A percentile compares a stretch with the other conserved stretches of the same genome.
Conservation (phyloP, 1,140 invertebrate species). For the Pachyrhynchus sulphureomaculatus region DNA sequence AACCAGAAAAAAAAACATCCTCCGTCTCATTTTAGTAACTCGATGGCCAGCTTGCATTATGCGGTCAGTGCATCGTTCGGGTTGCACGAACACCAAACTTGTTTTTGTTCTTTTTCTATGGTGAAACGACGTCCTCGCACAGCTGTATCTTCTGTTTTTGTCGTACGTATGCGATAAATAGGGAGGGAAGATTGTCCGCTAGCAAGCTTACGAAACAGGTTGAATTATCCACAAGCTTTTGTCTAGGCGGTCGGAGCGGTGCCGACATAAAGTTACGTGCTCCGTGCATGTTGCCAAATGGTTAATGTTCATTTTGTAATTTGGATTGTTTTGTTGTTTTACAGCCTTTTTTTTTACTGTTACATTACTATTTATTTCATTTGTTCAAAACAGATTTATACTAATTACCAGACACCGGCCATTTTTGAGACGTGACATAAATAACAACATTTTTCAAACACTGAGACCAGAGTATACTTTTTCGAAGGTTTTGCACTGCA, state of each 20-base stretch:
- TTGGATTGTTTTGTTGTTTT: no score
- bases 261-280: neutral
- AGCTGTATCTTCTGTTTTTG: conserved; percentile 28
- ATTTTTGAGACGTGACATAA: no score
- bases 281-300: neutral
- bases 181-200: conserved; percentile 17
- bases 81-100: conserved; percentile 39
- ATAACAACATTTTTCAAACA: no score
- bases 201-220: conserved; percentile 28
- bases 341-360: no score
- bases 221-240: conserved; percentile 27
- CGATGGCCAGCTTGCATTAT: conserved; percentile 32
- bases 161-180: conserved; percentile 3
- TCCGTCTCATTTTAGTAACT: conserved; percentile 15
- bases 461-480: no score
- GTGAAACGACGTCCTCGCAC: conserved; percentile 19
- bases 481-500: no score
- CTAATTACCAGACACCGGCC: no score
- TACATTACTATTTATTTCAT: no score
- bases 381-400: no score
- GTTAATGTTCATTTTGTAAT: neutral
- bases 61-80: conserved; percentile 40
- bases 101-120: conserved; percentile 37
- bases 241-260: conserved; percentile 11
- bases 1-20: neutral